phyloP scores from a whole-genome alignment of 1,140 invertebrate genomes.

The Mizuhopecten yessoensis region DNA sequence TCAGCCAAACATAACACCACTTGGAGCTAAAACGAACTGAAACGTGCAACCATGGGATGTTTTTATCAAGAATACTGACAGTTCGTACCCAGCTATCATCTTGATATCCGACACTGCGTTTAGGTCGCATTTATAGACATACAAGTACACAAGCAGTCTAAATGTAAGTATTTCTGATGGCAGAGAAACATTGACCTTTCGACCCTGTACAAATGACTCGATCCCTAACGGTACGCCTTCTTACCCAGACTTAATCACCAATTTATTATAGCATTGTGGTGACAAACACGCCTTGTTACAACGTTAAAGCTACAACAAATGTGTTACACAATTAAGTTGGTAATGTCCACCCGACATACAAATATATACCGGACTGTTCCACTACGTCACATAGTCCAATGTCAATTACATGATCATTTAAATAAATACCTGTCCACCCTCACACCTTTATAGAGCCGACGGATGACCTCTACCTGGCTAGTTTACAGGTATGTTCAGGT shows the following conservation, averaged over 20 bases:
- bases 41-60: too few species aligned
- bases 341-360: background rate
- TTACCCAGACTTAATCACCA: background rate
- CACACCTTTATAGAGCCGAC: background rate
- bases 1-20: background rate
- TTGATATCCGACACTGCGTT: background rate
- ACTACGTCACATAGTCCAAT: background rate
- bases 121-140: too few species aligned
- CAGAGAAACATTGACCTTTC: too few species aligned
- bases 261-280: background rate
- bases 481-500: background rate
- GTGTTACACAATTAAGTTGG: background rate
- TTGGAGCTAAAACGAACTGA: too few species aligned
- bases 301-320: too few species aligned
- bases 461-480: background rate
- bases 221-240: too few species aligned
- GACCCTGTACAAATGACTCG: too few species aligned
- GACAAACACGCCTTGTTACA: background rate
- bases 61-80: too few species aligned
- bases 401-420: background rate
- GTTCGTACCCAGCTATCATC: background rate
- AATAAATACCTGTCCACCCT: background rate
- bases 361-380: background rate
- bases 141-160: too few species aligned
- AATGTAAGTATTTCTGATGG: too few species aligned